Evolutionary conservation across 2,888 invertebrate genomes (phyloP).

Genomic region (Drosophila multiciliata): DNA sequence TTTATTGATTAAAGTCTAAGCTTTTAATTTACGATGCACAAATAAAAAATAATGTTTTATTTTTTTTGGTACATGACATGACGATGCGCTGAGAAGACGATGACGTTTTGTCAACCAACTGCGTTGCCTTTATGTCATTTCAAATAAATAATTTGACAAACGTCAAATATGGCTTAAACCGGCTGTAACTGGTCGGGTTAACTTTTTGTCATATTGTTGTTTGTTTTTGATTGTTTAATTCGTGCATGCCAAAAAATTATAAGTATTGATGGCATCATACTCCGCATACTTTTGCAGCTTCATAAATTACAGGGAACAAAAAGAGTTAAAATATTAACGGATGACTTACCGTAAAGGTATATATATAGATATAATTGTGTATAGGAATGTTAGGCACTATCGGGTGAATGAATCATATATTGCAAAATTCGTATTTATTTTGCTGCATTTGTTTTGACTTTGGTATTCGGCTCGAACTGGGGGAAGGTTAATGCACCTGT

Average conservation of each 20-base stretch:
- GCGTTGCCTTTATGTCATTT: constrained; percentile 37
- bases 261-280: constrained; percentile 48
- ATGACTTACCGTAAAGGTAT: constrained; percentile 39
- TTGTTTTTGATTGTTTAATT: constrained; percentile 13
- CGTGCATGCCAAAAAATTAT: constrained; percentile 27
- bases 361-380: constrained; percentile 19
- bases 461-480: constrained; percentile 47
- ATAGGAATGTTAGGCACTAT: constrained; percentile 35
- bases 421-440: constrained; percentile 60
- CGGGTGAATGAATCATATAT: constrained; percentile 65
- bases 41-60: constrained; percentile 1
- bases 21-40: constrained; percentile 52
- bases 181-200: constrained; percentile 27
- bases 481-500: constrained; percentile 54
- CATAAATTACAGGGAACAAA: constrained; percentile 66
- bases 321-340: constrained; percentile 33
- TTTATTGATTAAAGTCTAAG: constrained; percentile 35
- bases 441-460: constrained; percentile 63
- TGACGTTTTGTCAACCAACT: constrained; percentile 53
- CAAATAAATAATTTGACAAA: constrained; percentile 49
- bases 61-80: constrained; percentile 33
- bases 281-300: constrained; percentile 41
- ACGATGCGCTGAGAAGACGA: constrained; percentile 22
- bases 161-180: constrained; percentile 33
- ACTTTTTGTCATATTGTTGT: constrained; percentile 15